Percentiles rank a stretch among this genome's conserved stretches.
phyloP scores from a whole-genome alignment of 2,888 invertebrate genomes.

The Galeopsomyia nigrocyanea region DNA sequence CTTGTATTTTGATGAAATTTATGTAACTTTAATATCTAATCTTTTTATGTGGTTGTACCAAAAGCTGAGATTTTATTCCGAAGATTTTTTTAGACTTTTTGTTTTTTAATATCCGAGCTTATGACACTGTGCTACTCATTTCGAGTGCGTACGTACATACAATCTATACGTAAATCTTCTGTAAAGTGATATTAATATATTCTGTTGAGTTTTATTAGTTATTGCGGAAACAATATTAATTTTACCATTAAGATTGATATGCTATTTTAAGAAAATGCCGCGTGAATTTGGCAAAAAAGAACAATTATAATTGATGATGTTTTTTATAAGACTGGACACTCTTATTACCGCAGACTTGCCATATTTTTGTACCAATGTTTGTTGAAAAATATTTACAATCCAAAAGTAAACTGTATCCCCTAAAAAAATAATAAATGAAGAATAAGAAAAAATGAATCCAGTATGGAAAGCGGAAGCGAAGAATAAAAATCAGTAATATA shows the following conservation, averaged over 20 bases:
- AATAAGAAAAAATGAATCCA: neutral
- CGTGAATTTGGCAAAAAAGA: neutral
- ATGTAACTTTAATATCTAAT: too few species aligned
- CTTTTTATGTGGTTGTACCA: too few species aligned
- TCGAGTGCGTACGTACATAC: constrained; percentile 2
- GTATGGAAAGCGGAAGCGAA: constrained; percentile 6
- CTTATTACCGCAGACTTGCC: constrained; percentile 38
- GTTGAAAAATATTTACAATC: constrained; percentile 11
- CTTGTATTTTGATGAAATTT: too few species aligned
- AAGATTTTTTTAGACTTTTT: too few species aligned
- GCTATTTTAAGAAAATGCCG: neutral
- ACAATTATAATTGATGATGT: neutral
- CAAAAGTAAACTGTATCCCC: too few species aligned
- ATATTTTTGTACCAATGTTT: constrained; percentile 54
- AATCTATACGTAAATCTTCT: neutral
- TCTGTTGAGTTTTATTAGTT: constrained; percentile 12
- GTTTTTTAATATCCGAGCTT: too few species aligned
- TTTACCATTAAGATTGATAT: neutral
- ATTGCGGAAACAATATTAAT: neutral
- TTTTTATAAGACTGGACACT: neutral
- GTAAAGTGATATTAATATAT: constrained; percentile 18
- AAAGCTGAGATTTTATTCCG: too few species aligned
- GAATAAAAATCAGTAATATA: constrained; percentile 45
- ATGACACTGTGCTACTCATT: too few species aligned
- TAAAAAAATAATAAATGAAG: neutral